phyloP scores from a whole-genome alignment of 2,797 vertebrate genomes.

The Furcifer pardalis region DNA sequence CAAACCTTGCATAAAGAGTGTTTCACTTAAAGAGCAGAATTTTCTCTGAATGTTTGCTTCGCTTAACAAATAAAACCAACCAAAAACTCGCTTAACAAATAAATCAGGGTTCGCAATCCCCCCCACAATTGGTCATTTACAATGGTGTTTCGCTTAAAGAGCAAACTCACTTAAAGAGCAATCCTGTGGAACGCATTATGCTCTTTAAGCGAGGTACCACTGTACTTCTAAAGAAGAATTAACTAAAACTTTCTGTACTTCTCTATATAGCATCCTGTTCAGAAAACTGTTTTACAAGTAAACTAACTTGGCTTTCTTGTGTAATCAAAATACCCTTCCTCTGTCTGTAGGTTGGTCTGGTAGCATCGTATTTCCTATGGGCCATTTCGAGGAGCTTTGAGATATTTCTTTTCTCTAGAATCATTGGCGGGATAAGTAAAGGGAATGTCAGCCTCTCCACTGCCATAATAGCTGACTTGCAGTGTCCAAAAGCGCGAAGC shows the following conservation, averaged over 20 bases:
- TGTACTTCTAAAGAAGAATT: too few species aligned
- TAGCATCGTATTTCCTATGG: slow-evolving; percentile 91
- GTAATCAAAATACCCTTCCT: slow-evolving; percentile 34
- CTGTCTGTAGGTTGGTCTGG: slow-evolving; percentile 84
- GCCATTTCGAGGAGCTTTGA: slow-evolving; percentile 88
- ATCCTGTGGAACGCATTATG: too few species aligned
- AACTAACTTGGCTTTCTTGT: slow-evolving; percentile 9
- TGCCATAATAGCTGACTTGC: slow-evolving; percentile 90
- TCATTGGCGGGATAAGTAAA: slow-evolving; percentile 92
- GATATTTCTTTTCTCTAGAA: slow-evolving; percentile 92
- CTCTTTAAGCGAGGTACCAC: too few species aligned
- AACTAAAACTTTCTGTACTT: not conserved
- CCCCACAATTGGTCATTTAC: too few species aligned
- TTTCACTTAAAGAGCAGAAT: too few species aligned
- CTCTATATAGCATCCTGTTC: slow-evolving; percentile 5
- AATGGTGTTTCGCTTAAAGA: too few species aligned
- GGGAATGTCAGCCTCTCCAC: slow-evolving; percentile 96
- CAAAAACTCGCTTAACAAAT: too few species aligned
- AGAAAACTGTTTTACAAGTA: not conserved
- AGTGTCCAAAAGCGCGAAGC: slow-evolving; percentile 85
- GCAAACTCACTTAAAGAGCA: too few species aligned
- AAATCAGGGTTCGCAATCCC: too few species aligned
- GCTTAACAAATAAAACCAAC: too few species aligned
- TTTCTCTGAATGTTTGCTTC: too few species aligned
- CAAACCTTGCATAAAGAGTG: too few species aligned